Base-by-base conservation (phyloP, 2,113 vertebrate species). In the Hyperoodon ampullatus region DNA sequence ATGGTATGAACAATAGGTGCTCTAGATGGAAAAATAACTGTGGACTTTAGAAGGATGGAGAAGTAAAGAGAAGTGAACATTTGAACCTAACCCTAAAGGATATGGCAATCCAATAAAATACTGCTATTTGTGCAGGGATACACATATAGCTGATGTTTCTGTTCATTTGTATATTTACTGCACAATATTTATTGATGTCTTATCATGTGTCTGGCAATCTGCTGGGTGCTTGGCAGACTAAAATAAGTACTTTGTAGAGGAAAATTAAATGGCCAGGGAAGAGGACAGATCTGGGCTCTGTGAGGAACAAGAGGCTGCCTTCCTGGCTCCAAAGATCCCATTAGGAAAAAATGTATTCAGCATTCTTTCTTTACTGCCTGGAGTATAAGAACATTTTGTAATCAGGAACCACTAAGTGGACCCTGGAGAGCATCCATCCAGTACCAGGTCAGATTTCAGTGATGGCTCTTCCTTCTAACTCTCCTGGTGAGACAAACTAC, bases 381-480 rank as follows among this genome's bases (percentile, higher is more conserved):
- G 55, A 96, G 55, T 39, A 53, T 74, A 70, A 93, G 91, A 86
- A 96, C 58, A 88, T 87, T 93, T 53, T 96, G 78, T 81, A 87
- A 90, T 68, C 44, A 84, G 66, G 89, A 96, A 88, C 42, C 85
- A 84, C 55, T 87, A 86, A 90, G 42, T 86, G 71, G 91, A 66
- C 72, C 89, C 88, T n/a, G 35, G 86, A 92, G 96, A 92, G 68
- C 13, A 42, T 84, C 83, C 39, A 71, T 35, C 55, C n/a, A 84
- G 72, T 8, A 39, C 90, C 61, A 92, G 71, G 72, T 95, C 91
- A 87, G 70, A 70, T 58, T 71, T 93, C 68, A 94, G 23, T 33
- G 14, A 44, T 89, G 58, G 7, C 35, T 58, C 78, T 91, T 89
- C 5, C 72, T 74, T 94, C 23, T 35, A 53, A 35, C 14, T 87